Conservation (phyloP, 2,797 vertebrate genomes). For the Netta rufina region DNA sequence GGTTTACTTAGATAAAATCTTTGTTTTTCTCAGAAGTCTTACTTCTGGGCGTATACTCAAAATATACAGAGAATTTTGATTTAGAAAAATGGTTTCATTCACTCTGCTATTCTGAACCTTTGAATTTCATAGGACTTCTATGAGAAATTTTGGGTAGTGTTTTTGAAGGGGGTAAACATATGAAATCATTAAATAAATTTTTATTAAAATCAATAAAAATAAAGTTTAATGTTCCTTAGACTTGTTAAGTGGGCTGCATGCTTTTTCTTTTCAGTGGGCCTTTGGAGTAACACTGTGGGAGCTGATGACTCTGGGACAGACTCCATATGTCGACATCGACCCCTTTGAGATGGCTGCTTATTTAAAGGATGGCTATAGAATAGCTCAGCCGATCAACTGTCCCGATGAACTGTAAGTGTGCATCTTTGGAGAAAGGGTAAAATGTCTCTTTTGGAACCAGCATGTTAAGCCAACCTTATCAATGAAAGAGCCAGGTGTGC, state of each 20-base stretch:
- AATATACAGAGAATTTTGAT: neutral
- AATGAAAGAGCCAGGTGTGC: neutral
- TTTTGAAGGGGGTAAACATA: neutral
- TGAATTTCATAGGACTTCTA: neutral
- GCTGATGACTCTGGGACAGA: constrained; percentile 98
- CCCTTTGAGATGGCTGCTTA: constrained; percentile 99
- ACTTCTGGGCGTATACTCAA: neutral
- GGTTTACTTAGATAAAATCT: neutral
- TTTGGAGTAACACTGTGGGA: constrained; percentile 98
- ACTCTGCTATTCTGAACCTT: neutral
- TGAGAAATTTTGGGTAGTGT: neutral
- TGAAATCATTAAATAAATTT: neutral
- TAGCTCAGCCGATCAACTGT: constrained; percentile 99
- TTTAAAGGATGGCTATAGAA: constrained; percentile 97
- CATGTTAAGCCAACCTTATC: neutral
- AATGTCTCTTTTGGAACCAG: neutral
- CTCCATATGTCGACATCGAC: constrained; percentile 97
- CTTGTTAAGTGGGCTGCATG: neutral
- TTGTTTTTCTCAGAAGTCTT: neutral
- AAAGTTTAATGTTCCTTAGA: neutral
- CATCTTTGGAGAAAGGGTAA: neutral
- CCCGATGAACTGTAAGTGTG: constrained; percentile 94
- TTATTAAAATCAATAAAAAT: neutral
- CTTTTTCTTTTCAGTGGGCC: constrained; percentile 86
- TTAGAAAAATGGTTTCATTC: neutral